Conservation (phyloP, 2,888 invertebrate genomes). For the Limulus polyphemus region DNA sequence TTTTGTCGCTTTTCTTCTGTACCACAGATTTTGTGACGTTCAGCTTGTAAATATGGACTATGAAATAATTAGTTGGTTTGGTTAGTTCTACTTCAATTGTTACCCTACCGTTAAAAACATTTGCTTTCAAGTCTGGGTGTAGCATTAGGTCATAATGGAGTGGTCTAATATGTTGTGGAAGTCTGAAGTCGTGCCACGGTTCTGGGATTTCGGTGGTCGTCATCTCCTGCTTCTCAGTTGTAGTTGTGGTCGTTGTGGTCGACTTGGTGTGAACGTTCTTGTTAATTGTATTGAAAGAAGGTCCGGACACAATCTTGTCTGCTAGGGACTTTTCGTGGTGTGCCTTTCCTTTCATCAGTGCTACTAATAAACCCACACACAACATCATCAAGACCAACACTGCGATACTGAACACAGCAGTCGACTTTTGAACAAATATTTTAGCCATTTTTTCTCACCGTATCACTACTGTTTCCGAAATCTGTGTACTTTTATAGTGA, state of each 20-base stretch:
- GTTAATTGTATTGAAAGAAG: no score
- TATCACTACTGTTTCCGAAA: no score
- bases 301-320: not conserved
- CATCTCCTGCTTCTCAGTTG: no score
- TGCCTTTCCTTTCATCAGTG: conserved; percentile 10
- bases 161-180: conserved; percentile 50
- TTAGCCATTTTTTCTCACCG: no score
- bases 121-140: conserved; percentile 49
- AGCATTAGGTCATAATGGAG: conserved; percentile 53
- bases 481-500: no score
- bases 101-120: conserved; percentile 47
- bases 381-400: conserved; percentile 10
- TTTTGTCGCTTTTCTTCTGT: not conserved
- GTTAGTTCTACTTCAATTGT: conserved; percentile 33
- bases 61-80: conserved; percentile 33
- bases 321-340: conserved; percentile 4
- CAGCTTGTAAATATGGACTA: conserved; percentile 51
- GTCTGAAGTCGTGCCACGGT: conserved; percentile 38
- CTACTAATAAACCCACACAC: conserved; percentile 17
- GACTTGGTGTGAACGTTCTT: no score
- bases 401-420: conserved; percentile 9
- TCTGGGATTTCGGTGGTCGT: conserved; percentile 1
- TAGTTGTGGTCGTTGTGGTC: no score
- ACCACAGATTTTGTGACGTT: conserved; percentile 40
- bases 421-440: conserved; percentile 5